Percentiles rank a stretch among this genome's conserved stretches.
phyloP scores from a whole-genome alignment of 2,888 invertebrate genomes.

The Portevinia maculata region DNA sequence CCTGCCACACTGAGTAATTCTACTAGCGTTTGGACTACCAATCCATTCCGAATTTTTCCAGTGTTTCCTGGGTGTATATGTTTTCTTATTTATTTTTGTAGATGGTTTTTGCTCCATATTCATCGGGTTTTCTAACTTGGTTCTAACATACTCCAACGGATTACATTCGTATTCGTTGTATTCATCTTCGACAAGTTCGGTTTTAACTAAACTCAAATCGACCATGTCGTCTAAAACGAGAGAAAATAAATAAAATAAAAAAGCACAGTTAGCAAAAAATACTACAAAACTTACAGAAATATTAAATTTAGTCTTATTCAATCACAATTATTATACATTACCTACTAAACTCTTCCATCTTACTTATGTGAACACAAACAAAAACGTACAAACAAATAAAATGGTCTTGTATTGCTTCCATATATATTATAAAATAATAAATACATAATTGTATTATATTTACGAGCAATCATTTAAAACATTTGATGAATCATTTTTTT shows the following conservation, averaged over 20 bases:
- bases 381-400: slow-evolving; percentile 36
- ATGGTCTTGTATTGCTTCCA: slow-evolving; percentile 34
- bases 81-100: slow-evolving; percentile 33
- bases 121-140: slow-evolving; percentile 22
- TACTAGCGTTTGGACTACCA: slow-evolving; percentile 31
- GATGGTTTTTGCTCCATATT: neutral
- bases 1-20: slow-evolving; percentile 49
- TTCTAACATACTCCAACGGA: slow-evolving; percentile 52
- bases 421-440: slow-evolving; percentile 47
- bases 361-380: slow-evolving; percentile 4
- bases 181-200: slow-evolving; percentile 62
- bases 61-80: slow-evolving; percentile 57
- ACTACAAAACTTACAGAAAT: slow-evolving; percentile 14
- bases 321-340: slow-evolving; percentile 32
- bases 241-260: slow-evolving; percentile 45
- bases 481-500: slow-evolving; percentile 42
- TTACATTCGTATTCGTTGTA: slow-evolving; percentile 65
- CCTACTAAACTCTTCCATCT: slow-evolving; percentile 4
- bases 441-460: slow-evolving; percentile 42
- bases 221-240: slow-evolving; percentile 58
- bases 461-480: slow-evolving; percentile 20
- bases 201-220: slow-evolving; percentile 66
- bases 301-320: neutral
- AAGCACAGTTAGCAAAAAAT: neutral
- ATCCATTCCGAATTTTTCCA: slow-evolving; percentile 48